Conservation (phyloP, 2,113 vertebrate genomes). For the Phoxinus phoxinus region DNA sequence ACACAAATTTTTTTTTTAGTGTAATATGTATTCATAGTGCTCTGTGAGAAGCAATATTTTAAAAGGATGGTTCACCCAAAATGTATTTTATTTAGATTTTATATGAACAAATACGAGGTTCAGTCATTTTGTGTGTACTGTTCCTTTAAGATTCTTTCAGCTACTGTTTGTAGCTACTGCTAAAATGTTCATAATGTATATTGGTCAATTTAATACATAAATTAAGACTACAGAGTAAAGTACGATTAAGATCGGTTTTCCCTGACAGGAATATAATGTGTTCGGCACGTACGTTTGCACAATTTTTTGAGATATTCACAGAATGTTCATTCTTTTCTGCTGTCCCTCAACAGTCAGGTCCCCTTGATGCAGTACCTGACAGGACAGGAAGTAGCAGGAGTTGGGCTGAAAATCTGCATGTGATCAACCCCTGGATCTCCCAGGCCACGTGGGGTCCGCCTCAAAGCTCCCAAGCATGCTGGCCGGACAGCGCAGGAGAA, state of each 20-base stretch:
- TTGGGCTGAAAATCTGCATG: conserved; percentile 22
- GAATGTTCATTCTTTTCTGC: conserved; percentile 25
- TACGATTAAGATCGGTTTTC: background rate
- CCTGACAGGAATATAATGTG: conserved; percentile 28
- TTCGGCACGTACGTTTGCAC: conserved; percentile 24
- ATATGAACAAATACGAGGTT: background rate
- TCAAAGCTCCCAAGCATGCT: conserved; percentile 15
- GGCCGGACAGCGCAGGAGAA: conserved; percentile 35
- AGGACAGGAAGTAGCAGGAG: conserved; percentile 8
- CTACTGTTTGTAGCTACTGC: background rate
- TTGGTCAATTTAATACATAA: conserved; percentile 3
- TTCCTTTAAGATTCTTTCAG: conserved; percentile 10
- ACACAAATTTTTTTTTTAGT: too few species aligned
- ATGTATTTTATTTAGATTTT: background rate
- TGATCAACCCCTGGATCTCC: conserved; percentile 31
- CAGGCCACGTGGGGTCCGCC: background rate
- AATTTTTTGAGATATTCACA: conserved; percentile 33
- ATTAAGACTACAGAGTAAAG: conserved; percentile 15
- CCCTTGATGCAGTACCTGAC: conserved; percentile 11
- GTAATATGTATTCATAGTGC: conserved; percentile 26
- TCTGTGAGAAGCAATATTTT: background rate
- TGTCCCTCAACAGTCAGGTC: conserved; percentile 18
- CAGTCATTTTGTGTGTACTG: background rate
- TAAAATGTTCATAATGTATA: conserved; percentile 5
- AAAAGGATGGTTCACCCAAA: background rate